Percentiles rank a stretch among this genome's conserved stretches.
phyloP scores from a whole-genome alignment of 2,113 vertebrate genomes.

The Meriones unguiculatus region DNA sequence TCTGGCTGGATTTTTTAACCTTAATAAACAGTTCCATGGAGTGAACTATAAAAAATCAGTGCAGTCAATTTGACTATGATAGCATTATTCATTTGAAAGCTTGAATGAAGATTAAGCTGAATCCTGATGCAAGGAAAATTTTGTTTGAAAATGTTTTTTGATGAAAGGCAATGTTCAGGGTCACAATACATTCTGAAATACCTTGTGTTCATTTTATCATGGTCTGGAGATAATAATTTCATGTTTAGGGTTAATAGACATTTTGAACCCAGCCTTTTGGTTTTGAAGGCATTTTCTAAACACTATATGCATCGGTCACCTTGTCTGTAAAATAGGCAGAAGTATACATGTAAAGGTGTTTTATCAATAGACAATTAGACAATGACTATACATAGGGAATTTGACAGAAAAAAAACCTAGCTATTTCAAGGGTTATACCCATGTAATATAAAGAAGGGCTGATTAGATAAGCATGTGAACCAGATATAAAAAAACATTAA shows the following conservation, averaged over 20 bases:
- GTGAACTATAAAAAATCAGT: not conserved
- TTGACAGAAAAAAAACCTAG: not conserved
- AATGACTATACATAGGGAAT: not conserved
- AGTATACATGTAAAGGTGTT: not conserved
- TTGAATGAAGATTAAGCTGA: not conserved
- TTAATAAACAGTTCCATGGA: not conserved
- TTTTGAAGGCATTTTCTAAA: not conserved
- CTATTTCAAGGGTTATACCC: not conserved
- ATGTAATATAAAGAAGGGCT: not conserved
- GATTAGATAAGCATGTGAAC: not conserved
- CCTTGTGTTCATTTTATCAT: not conserved
- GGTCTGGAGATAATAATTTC: not conserved
- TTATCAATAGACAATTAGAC: too few species aligned
- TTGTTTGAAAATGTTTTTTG: not conserved
- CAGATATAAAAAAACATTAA: not conserved
- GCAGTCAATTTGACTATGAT: not conserved
- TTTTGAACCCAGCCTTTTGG: not conserved
- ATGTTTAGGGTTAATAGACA: not conserved
- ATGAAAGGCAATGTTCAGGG: not conserved
- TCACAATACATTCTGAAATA: not conserved
- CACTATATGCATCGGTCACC: not conserved
- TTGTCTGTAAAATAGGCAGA: not conserved
- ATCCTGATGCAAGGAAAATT: not conserved
- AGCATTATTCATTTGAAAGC: not conserved
- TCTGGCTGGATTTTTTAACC: not conserved